Base-by-base conservation (phyloP, 2,797 vertebrate species). In the Rhinichthys osculus region DNA sequence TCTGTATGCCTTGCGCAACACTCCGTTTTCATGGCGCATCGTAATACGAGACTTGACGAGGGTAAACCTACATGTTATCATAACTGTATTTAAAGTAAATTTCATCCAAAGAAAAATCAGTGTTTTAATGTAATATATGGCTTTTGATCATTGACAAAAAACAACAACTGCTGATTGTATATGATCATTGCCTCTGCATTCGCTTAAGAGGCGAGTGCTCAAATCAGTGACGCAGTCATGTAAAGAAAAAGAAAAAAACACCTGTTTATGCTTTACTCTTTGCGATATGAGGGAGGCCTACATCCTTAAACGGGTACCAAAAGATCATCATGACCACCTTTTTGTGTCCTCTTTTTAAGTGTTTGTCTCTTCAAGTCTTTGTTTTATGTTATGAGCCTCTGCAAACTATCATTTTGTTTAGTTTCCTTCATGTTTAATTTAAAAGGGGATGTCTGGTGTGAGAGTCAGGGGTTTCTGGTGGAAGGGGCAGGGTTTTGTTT, bases 401-500 rank as follows among this genome's bases (percentile, higher is more conserved):
- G 80, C 87, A 82, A 84, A 82, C 87, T 76, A 57, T 81, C 74
- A 40, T 72, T 85, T 82, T 47, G 57, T 85, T 69, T 82, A 59
- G 74, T 88, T 59, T 88, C 67, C 85, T 76, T 64, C 74, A 47
- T 71, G 84, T 88, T 85, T 87, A 83, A 89, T 87, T 89, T 89
- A 89, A 90, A 86, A 54, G 70, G 59, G 87, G 81, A 81, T 84
- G 81, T 87, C 72, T 84, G 83, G 79, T 89, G 77, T 83, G 88
- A 59, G 73, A 70, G 86, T 64, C 78, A 83, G 87, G 86, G 44
- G 81, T 33, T 83, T 30, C 8, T 30, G 72, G 47, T 11, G 79
- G 52, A 64, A 17, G 13, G 54, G 86, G n/a, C 33, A 33, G 47
- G 47, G 44, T 76, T 11, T 74, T 84, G n/a, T 77, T 77, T 72